Evolutionary conservation across 2,113 vertebrate genomes (phyloP).

Genomic region (Anseranas semipalmata): DNA sequence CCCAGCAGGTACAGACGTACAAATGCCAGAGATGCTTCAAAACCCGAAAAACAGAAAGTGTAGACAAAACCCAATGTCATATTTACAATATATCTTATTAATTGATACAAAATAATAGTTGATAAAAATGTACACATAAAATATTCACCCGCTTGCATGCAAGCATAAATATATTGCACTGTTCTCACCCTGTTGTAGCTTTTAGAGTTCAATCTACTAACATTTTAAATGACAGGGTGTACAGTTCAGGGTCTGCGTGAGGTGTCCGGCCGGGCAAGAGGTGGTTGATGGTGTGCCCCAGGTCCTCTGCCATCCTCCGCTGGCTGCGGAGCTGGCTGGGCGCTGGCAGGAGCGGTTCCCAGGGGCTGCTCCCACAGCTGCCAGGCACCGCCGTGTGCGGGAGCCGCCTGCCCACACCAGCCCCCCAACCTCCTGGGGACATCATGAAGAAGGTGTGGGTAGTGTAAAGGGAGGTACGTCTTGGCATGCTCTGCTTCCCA

Average conservation of each 20-base stretch:
- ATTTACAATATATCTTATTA: not conserved
- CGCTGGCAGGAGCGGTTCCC: fast-evolving
- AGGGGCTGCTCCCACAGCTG: not conserved
- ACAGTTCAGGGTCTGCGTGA: not conserved
- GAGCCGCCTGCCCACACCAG: not conserved
- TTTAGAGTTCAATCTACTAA: not conserved
- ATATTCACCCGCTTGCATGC: not conserved
- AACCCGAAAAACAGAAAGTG: not conserved
- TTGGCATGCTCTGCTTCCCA: not conserved
- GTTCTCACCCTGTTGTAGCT: not conserved
- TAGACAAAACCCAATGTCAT: not conserved
- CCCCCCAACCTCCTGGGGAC: not conserved
- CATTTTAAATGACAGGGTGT: not conserved
- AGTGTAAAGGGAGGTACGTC: fast-evolving
- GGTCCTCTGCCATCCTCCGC: not conserved
- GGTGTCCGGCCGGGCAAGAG: not conserved
- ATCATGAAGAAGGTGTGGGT: not conserved
- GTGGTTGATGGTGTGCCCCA: not conserved
- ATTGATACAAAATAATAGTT: not conserved
- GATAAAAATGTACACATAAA: not conserved
- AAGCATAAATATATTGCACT: not conserved
- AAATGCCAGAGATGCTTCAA: not conserved
- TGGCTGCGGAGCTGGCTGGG: not conserved
- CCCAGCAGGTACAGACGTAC: not conserved
- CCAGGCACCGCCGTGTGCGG: not conserved